Evolutionary conservation across 2,113 vertebrate species (phyloP).

Genomic region (Atrichornis clamosus): DNA sequence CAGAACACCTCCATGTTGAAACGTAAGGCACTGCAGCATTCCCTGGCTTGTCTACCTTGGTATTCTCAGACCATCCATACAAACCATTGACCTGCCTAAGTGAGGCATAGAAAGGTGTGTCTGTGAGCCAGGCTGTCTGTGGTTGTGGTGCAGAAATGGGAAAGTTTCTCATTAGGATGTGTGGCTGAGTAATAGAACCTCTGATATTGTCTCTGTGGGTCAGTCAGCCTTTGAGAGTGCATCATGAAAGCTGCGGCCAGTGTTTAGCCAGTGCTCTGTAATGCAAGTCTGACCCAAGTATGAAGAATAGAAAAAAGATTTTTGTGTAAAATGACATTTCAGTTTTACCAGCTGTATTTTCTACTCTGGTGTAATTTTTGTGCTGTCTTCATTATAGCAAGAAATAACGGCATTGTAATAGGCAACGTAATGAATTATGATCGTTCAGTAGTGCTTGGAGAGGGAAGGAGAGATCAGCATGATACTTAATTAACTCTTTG

Average conservation of each 20-base stretch:
- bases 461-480: background rate
- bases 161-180: constrained; percentile 31
- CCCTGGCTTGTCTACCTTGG: background rate
- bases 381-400: background rate
- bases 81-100: background rate
- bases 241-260: background rate
- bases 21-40: background rate
- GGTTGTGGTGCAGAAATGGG: background rate
- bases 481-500: background rate
- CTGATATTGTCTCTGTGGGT: constrained; percentile 5
- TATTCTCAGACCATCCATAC: background rate
- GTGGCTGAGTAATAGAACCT: background rate
- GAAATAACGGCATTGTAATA: background rate
- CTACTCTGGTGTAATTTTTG: background rate
- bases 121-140: background rate
- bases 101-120: constrained; percentile 44
- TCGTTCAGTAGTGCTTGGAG: background rate
- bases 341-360: background rate
- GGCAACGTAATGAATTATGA: background rate
- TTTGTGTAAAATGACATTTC: background rate
- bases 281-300: background rate
- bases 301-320: background rate
- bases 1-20: background rate
- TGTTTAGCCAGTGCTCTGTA: background rate
- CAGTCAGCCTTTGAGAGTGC: background rate